Evolutionary conservation across 2,888 invertebrate genomes (phyloP).

Genomic region (Ennomos fuscantarius): DNA sequence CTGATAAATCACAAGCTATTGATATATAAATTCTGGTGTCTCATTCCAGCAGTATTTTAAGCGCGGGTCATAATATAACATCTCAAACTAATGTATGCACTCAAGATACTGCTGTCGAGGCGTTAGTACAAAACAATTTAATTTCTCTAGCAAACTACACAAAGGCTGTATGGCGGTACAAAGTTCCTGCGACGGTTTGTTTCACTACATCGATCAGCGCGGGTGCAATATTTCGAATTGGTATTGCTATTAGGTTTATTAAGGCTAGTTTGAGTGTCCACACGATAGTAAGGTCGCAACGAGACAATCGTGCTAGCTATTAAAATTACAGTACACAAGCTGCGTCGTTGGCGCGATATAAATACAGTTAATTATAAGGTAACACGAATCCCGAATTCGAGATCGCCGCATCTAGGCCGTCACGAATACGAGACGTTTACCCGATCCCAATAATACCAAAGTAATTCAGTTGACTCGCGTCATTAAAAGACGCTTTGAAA

Average conservation of each 20-base stretch:
- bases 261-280: conserved; percentile 51
- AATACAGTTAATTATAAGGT: conserved; percentile 14
- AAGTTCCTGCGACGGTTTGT: conserved; percentile 5
- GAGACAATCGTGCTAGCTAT: conserved; percentile 15
- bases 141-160: conserved; percentile 61
- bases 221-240: conserved; percentile 49
- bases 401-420: not conserved
- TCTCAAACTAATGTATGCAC: not conserved
- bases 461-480: too few relatives aligned
- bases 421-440: conserved; percentile 1
- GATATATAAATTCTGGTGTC: conserved; percentile 24
- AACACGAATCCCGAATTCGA: conserved; percentile 7
- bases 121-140: conserved; percentile 6
- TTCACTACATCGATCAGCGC: conserved; percentile 1
- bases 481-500: too few relatives aligned
- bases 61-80: not conserved
- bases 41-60: conserved; percentile 8
- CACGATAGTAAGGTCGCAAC: conserved; percentile 56
- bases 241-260: conserved; percentile 56
- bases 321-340: not conserved
- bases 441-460: conserved; percentile 4
- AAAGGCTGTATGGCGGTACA: conserved; percentile 41
- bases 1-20: conserved; percentile 44
- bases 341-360: conserved; percentile 5
- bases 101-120: not conserved